phyloP scores from a whole-genome alignment of 2,113 vertebrate genomes.

The Edolisoma coerulescens region DNA sequence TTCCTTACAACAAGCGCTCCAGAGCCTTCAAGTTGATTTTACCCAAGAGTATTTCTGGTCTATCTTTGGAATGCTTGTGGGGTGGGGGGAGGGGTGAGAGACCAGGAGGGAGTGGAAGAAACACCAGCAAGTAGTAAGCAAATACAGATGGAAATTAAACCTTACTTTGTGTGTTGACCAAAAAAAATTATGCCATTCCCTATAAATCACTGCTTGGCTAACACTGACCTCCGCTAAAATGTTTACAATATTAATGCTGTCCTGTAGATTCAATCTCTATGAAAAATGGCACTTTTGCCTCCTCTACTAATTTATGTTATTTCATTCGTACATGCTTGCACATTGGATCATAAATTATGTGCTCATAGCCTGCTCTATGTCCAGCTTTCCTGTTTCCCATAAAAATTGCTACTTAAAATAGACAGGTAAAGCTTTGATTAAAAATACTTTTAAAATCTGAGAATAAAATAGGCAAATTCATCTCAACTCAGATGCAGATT shows the following conservation, averaged over 20 bases:
- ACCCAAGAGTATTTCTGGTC: slow-evolving; percentile 30
- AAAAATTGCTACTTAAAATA: neutral
- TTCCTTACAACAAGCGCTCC: neutral
- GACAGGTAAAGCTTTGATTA: neutral
- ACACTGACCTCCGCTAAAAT: neutral
- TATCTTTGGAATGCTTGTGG: slow-evolving; percentile 15
- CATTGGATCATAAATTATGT: neutral
- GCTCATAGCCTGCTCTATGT: neutral
- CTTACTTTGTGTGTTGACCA: neutral
- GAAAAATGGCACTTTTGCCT: neutral
- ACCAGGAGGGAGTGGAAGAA: neutral
- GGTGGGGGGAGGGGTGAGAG: neutral
- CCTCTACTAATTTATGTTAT: neutral
- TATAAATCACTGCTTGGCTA: neutral
- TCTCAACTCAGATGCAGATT: neutral
- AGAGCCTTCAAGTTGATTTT: slow-evolving; percentile 55
- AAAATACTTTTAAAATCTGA: neutral
- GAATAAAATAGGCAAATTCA: neutral
- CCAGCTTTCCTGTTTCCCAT: neutral
- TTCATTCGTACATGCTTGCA: neutral
- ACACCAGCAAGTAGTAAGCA: neutral
- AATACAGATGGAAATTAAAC: neutral
- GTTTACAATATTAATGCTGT: neutral
- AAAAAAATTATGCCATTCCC: neutral
- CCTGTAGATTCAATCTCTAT: neutral